Evolutionary conservation across 2,888 invertebrate species (phyloP).

Genomic region (Chydorus sphaericus): DNA sequence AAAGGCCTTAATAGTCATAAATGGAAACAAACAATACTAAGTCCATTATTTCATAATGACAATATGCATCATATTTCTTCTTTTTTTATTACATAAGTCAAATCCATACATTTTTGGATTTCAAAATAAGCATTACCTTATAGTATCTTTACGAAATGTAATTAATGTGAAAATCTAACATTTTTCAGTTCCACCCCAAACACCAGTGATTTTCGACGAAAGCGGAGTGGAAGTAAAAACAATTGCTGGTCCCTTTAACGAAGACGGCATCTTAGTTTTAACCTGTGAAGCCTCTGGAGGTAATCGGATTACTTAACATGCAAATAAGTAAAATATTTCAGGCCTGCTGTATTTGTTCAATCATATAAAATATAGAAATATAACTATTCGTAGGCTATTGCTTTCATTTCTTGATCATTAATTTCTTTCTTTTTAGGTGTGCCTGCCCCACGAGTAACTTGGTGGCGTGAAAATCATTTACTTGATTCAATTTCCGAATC

Average conservation of each 20-base stretch:
- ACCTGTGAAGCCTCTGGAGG: slow-evolving; percentile 25
- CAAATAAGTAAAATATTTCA: too few relatives aligned
- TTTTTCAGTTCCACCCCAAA: slow-evolving; percentile 19
- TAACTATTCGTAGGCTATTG: background rate
- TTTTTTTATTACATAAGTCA: too few relatives aligned
- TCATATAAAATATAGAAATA: background rate
- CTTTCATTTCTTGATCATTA: background rate
- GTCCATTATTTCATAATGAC: too few relatives aligned
- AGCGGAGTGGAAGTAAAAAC: slow-evolving; percentile 17
- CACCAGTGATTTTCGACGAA: slow-evolving; percentile 19
- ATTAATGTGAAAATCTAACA: too few relatives aligned
- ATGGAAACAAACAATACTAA: too few relatives aligned
- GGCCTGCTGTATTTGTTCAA: too few relatives aligned
- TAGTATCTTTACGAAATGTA: too few relatives aligned
- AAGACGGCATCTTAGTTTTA: slow-evolving; percentile 22
- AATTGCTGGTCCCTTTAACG: slow-evolving; percentile 23
- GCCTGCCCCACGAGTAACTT: slow-evolving; percentile 55
- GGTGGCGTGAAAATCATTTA: slow-evolving; percentile 60
- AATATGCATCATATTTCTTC: too few relatives aligned
- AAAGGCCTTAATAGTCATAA: too few relatives aligned
- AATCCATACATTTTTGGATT: too few relatives aligned
- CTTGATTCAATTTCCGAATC: slow-evolving; percentile 45
- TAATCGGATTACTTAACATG: too few relatives aligned
- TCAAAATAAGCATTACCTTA: too few relatives aligned
- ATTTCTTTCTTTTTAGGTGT: slow-evolving; percentile 39